A percentile compares a stretch with the other conserved stretches of the same genome.
phyloP scores from a whole-genome alignment of 2,113 vertebrate genomes.

The Tupaia chinensis region DNA sequence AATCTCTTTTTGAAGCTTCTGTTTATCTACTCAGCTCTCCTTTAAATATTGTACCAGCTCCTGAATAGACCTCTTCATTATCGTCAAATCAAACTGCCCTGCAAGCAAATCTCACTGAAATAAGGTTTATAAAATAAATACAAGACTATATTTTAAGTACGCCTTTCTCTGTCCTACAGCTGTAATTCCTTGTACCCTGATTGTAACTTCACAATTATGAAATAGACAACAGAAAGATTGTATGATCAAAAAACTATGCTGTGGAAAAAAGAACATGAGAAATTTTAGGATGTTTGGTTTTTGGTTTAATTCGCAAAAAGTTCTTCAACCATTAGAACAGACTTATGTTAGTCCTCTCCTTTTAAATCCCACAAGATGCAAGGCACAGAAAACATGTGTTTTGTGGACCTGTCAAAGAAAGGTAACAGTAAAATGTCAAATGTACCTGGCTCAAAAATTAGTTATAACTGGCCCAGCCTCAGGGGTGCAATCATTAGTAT shows the following conservation, averaged over 20 bases:
- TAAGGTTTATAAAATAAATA: not conserved
- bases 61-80: slow-evolving; percentile 16
- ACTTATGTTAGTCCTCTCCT: slow-evolving; percentile 9
- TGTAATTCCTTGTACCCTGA: not conserved
- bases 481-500: no score
- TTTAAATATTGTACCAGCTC: not conserved
- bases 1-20: slow-evolving; percentile 50
- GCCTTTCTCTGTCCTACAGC: not conserved
- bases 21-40: slow-evolving; percentile 44
- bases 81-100: slow-evolving; percentile 17
- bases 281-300: not conserved
- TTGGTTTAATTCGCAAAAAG: slow-evolving; percentile 8
- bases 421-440: slow-evolving; percentile 22
- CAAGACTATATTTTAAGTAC: not conserved
- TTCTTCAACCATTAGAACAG: slow-evolving; percentile 37
- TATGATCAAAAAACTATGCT: not conserved
- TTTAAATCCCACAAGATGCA: slow-evolving; percentile 15
- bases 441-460: not conserved
- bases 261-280: slow-evolving; percentile 19
- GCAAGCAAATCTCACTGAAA: not conserved
- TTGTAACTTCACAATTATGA: not conserved
- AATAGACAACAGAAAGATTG: slow-evolving; percentile 11
- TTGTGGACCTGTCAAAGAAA: not conserved
- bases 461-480: not conserved
- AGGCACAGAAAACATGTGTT: slow-evolving; percentile 1